Evolutionary conservation across 2,888 invertebrate species (phyloP), one percentile per base, ranked within the genome.

Genomic region (Nebria salina): DNA sequence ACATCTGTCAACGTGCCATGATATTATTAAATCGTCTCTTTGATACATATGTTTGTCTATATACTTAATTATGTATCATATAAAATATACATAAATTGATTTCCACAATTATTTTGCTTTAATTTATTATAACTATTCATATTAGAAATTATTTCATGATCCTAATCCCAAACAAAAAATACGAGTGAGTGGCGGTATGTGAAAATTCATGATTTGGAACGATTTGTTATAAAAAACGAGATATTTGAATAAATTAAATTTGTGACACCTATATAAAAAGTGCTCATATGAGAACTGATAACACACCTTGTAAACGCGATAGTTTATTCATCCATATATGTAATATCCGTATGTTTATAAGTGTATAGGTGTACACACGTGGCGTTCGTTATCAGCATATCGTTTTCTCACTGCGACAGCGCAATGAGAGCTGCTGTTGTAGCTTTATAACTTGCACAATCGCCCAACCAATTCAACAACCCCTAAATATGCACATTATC

Each of bases 311-410:
- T 54, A 8, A 54, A 8, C 7, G 54, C 54, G 54, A 13, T 13
- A 11, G 54, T 54, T 11, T 54, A 54, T 54, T 11, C 8, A 54
- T 54, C 54, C 54, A 13, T 54, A 13, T 54, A 13, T 54, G 54
- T 1, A 34, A 1, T 1, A 34, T 34, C 34, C 34, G 64, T 72
- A 72, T 42, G 65, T 65, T 72, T 65, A 73, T 78, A 65, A 65
- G 78, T 65, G 42, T 54, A 73, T 73, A 64, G 72, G 25, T 73
- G 70, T 78, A 66, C 73, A 79, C 79, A 79, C 79, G 79, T 79
- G 79, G 74, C 79, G 75, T 25, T 77, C 15, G 72, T 78, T 79
- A 79, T 79, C 79, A 79, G 42, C 43, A 68, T 79, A 79, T 79
- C 79, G 74, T 66, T 74, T 79, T 75, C 42, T 41, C 79, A 65